These are phyloP conservation scores for Chlorodrepanis virens DNA, from an alignment of 2,113 vertebrate species.

Conservation along the genomic window DNA sequence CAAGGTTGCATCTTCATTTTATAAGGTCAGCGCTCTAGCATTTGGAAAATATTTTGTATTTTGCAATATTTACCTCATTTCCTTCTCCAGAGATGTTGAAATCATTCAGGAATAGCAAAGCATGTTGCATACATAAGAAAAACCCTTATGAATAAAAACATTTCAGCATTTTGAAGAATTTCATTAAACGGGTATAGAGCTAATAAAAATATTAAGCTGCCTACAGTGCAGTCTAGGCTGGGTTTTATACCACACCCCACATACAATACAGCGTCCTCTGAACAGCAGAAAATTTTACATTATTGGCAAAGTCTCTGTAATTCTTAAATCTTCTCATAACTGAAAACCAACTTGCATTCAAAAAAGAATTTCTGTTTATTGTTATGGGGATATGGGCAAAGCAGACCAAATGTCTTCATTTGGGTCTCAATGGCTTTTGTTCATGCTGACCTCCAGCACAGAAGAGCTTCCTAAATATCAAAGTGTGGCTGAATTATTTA, in stretches of 20 bases:
- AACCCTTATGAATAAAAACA: not conserved
- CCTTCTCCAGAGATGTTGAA: not conserved
- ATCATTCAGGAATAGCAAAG: not conserved
- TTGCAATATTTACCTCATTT: not conserved
- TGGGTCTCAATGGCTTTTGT: not conserved
- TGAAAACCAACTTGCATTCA: not conserved
- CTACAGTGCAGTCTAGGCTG: not conserved
- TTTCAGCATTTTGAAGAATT: not conserved
- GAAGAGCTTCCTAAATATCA: not conserved
- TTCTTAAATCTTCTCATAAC: not conserved
- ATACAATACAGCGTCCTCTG: not conserved
- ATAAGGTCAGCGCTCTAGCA: not conserved
- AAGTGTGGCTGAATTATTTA: not conserved
- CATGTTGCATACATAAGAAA: not conserved
- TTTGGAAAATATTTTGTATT: not conserved
- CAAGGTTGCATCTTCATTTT: conserved; percentile 30
- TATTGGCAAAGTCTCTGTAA: not conserved
- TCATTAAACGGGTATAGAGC: not conserved
- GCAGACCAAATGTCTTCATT: not conserved
- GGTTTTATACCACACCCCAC: not conserved
- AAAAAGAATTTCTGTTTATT: not conserved
- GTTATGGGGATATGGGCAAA: not conserved
- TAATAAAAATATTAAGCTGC: not conserved
- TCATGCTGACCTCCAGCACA: not conserved
- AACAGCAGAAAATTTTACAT: not conserved